Evolutionary conservation across 2,797 vertebrate species (phyloP).

Genomic region (Myotis findleyi): DNA sequence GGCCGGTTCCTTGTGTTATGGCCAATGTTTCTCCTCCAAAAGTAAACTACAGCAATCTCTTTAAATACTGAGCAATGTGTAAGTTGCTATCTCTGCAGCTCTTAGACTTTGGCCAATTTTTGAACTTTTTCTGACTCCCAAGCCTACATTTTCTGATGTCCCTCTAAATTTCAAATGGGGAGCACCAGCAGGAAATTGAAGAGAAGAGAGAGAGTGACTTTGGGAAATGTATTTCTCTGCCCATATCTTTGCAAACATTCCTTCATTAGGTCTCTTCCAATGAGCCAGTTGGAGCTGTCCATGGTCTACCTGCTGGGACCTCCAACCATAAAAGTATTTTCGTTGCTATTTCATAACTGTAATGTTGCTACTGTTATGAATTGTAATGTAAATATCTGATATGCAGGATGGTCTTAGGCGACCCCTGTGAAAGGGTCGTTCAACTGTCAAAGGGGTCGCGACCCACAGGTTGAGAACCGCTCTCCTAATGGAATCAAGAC

Average conservation of each 20-base stretch:
- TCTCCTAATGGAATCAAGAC: background rate
- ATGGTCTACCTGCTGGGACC: background rate
- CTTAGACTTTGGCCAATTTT: background rate
- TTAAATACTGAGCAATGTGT: background rate
- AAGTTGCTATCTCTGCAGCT: background rate
- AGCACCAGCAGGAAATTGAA: background rate
- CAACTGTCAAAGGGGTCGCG: too few species aligned
- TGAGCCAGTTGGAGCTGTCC: background rate
- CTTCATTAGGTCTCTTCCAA: background rate
- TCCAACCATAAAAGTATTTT: too few species aligned
- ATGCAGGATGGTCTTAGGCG: too few species aligned
- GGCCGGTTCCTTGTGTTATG: background rate
- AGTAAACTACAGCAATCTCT: background rate
- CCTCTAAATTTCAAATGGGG: background rate
- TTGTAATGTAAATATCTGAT: too few species aligned
- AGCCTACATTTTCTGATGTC: background rate
- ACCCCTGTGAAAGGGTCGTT: too few species aligned
- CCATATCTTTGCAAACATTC: background rate
- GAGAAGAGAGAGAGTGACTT: background rate
- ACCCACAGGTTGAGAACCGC: too few species aligned
- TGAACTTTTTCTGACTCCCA: background rate
- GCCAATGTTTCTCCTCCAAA: background rate
- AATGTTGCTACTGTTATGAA: too few species aligned
- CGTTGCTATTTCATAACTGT: too few species aligned
- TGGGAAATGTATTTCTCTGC: background rate